Evolutionary conservation across 92 coral and sea anemone genomes (phyloP).

Genomic region (Pocillopora meandrina): DNA sequence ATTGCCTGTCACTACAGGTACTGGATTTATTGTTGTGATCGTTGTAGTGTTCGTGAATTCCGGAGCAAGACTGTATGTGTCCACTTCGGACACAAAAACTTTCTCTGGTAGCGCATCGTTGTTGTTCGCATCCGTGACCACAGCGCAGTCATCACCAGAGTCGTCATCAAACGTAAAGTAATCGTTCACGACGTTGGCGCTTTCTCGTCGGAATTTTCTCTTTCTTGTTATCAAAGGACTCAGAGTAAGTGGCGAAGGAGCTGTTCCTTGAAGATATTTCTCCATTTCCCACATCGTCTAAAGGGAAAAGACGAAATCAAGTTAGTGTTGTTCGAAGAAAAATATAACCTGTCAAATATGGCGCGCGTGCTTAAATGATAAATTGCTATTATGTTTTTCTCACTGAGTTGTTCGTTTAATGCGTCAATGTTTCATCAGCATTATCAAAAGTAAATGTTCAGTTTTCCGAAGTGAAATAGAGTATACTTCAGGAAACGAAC

Average conservation of each 20-base stretch:
- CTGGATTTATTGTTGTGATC: conserved; percentile 36
- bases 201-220: conserved; percentile 96
- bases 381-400: conserved; percentile 4
- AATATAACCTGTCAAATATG: conserved; percentile 26
- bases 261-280: conserved; percentile 76
- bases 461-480: neutral
- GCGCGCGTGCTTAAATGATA: neutral
- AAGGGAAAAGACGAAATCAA: conserved; percentile 21
- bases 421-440: neutral
- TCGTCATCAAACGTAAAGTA: conserved; percentile 95
- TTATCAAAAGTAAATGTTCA: no score
- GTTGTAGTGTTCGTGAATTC: conserved; percentile 39
- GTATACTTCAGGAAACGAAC: neutral
- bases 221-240: conserved; percentile 85
- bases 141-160: conserved; percentile 69
- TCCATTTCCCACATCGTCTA: conserved; percentile 98
- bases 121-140: conserved; percentile 37
- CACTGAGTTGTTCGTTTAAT: neutral
- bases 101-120: conserved; percentile 54
- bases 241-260: conserved; percentile 81
- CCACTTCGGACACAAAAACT: conserved; percentile 71
- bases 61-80: conserved; percentile 38
- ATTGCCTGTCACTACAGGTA: conserved; percentile 18
- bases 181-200: conserved; percentile 98
- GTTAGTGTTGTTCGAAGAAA: conserved; percentile 3